Base-by-base conservation (phyloP, 2,888 invertebrate species). In the Euplexia lucipara region DNA sequence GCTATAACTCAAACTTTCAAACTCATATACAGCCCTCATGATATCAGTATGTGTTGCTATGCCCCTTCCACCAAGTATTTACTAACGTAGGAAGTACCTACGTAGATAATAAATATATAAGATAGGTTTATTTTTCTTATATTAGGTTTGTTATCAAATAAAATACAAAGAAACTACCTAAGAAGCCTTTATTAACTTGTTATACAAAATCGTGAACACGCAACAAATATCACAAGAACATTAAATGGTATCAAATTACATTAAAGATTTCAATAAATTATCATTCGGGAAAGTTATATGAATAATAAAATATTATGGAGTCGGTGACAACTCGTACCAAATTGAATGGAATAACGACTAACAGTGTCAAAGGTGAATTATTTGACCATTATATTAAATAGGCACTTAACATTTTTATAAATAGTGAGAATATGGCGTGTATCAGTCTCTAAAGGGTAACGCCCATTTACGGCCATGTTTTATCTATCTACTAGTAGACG, bases 291-390 rank as follows among this genome's bases (percentile, higher is more conserved):
- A 79, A 70, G 65, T 65, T 60, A 53, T 76, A 41, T 60, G 58
- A 63, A 56, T 56, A 64, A 59, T 69, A 73, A 79, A 77, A 63
- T 69, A 63, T 62, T 56, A 63, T 65, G 26, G 37, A 37, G 12
- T 51, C 39, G 39, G 59, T 59, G 70, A 56, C 52, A 51, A 42
- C 22, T 32, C 61, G 41, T 63, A 51, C 66, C 22, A 22, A 64
- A 66, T 68, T 63, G 45, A 63, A 65, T 65, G 44, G 61, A 71
- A 68, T 67, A 53, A 76, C 49, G 45, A 57, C 58, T 22, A 5
- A 18, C 32, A 48, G 30, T 48, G 77, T 76, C 73, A 79, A 53
- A 74, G 74, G 61, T 68, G 49, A 76, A 51, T 58, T 61, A 68
- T 70, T 59, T 75, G n/a, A 32, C 44, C 32, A 58, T 42, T 37